phyloP scores from a whole-genome alignment of 1,140 invertebrate genomes.

The Paraescarpia echinospica region DNA sequence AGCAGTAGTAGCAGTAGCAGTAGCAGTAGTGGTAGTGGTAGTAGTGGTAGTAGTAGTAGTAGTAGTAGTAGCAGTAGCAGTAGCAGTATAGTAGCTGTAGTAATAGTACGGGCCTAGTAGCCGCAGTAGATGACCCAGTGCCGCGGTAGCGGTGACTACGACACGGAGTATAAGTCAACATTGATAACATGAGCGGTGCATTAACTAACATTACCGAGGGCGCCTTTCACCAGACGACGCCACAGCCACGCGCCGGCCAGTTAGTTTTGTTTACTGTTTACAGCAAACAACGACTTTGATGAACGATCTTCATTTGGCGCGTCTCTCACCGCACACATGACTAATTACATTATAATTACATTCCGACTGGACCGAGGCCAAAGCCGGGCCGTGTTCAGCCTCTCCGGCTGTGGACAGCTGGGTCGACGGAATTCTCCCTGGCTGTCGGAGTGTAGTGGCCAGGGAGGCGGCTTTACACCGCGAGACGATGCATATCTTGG shows the following conservation, averaged over 20 bases:
- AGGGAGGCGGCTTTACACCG: background rate
- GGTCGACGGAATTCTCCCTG: background rate
- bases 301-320: background rate
- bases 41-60: too few relatives aligned
- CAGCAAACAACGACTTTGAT: background rate
- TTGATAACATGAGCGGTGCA: background rate
- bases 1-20: too few relatives aligned
- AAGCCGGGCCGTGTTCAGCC: background rate
- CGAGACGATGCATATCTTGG: background rate
- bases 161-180: background rate
- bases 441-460: background rate
- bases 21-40: too few relatives aligned
- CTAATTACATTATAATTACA: constrained; percentile 7
- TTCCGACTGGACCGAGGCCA: background rate
- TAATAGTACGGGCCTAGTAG: background rate
- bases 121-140: background rate
- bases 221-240: background rate
- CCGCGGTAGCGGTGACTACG: background rate
- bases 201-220: background rate
- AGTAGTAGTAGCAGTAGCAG: too few relatives aligned
- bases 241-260: background rate
- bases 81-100: too few relatives aligned
- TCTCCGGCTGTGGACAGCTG: background rate
- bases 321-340: background rate
- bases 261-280: constrained; percentile 6